Conservation (phyloP, 2,113 vertebrate genomes). For the Tragelaphus buxtoni region DNA sequence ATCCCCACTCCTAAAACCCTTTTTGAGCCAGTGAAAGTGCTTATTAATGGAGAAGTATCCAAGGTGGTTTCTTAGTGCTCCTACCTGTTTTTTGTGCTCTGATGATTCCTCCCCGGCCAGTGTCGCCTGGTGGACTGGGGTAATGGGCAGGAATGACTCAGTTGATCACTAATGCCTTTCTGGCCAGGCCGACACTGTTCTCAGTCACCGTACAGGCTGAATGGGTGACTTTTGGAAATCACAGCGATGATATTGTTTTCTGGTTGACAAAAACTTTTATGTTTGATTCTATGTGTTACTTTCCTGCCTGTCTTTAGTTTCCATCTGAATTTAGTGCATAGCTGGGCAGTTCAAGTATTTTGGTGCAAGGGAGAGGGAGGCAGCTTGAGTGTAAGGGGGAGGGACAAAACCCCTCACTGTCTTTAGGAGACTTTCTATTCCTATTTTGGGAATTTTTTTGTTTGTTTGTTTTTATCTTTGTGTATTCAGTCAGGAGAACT, state of each 20-base stretch:
- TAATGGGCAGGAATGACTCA: slow-evolving; percentile 13
- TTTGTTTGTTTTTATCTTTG: neutral
- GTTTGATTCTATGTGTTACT: neutral
- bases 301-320: neutral
- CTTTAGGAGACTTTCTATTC: neutral
- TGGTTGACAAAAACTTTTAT: neutral
- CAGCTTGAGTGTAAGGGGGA: neutral
- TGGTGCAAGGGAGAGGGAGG: neutral
- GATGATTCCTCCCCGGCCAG: neutral
- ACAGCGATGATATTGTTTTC: slow-evolving; percentile 23
- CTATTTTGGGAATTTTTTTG: neutral
- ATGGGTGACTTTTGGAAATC: slow-evolving; percentile 34
- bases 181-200: neutral
- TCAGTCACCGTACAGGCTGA: neutral
- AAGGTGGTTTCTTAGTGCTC: neutral
- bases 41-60: neutral
- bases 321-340: neutral
- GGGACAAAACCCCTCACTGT: neutral
- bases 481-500: neutral
- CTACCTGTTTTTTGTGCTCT: neutral
- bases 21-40: neutral
- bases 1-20: neutral
- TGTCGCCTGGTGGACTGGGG: neutral
- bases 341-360: neutral
- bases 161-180: slow-evolving; percentile 27